Evolutionary conservation across 2,888 invertebrate genomes (phyloP).

Genomic region (Celastrina argiolus): DNA sequence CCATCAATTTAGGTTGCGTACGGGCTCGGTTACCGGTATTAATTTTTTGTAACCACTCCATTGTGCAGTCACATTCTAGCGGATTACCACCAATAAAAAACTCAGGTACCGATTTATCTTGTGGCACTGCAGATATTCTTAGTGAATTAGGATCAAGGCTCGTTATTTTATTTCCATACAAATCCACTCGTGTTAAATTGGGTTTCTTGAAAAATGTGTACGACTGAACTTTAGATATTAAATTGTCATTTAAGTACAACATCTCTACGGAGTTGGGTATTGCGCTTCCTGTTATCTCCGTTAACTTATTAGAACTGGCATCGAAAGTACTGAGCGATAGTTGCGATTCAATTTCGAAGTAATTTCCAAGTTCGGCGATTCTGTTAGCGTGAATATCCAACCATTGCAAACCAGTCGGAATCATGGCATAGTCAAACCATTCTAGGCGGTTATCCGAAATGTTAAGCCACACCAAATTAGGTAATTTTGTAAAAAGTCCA

Average conservation of each 20-base stretch:
- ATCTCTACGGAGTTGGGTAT: conserved; percentile 90
- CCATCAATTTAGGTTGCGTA: conserved; percentile 89
- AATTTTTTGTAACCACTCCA: conserved; percentile 93
- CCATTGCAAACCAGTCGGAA: conserved; percentile 90
- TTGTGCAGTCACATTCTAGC: conserved; percentile 91
- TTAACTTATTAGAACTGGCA: conserved; percentile 88
- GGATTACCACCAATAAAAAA: conserved; percentile 92
- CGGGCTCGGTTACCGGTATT: conserved; percentile 85
- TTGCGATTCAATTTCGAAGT: conserved; percentile 89
- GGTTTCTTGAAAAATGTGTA: conserved; percentile 93
- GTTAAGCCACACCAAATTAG: conserved; percentile 90
- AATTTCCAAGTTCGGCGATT: conserved; percentile 89
- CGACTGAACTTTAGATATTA: conserved; percentile 89
- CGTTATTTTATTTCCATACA: conserved; percentile 88
- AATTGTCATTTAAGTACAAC: conserved; percentile 87
- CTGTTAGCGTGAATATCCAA: conserved; percentile 90
- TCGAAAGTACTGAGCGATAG: conserved; percentile 88
- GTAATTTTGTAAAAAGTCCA: conserved; percentile 87
- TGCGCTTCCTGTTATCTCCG: conserved; percentile 88
- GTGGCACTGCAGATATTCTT: conserved; percentile 85
- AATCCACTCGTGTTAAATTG: conserved; percentile 88
- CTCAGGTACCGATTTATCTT: conserved; percentile 85
- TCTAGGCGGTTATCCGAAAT: conserved; percentile 90
- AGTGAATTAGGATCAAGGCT: conserved; percentile 86
- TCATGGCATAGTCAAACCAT: conserved; percentile 90